Conservation (phyloP, 2,888 invertebrate genomes). For the Nebria salina region DNA sequence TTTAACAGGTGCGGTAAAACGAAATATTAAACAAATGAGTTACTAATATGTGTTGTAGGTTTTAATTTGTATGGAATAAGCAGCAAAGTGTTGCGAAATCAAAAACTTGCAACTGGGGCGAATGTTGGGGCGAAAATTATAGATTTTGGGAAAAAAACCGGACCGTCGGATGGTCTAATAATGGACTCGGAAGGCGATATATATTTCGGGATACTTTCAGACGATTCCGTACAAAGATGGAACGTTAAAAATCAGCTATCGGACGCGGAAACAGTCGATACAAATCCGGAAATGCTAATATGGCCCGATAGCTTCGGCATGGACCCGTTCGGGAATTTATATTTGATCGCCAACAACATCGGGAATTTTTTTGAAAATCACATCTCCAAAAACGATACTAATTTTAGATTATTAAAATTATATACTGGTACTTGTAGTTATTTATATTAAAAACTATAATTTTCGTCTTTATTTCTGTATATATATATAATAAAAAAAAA, state of each 20-base stretch:
- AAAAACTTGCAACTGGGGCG: conserved; percentile 58
- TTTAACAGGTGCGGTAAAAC: conserved; percentile 47
- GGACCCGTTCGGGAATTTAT: conserved; percentile 40
- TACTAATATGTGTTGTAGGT: conserved; percentile 41
- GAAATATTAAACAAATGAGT: too few relatives aligned
- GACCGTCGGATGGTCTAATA: conserved; percentile 75
- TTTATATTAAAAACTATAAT: conserved; percentile 28
- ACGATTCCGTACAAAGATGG: conserved; percentile 76
- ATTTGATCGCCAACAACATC: conserved; percentile 38
- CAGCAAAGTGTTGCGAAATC: conserved; percentile 69
- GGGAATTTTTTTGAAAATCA: conserved; percentile 27
- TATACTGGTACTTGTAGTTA: conserved; percentile 44
- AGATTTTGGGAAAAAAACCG: conserved; percentile 69
- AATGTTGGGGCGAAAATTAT: conserved; percentile 61
- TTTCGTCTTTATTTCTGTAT: not conserved
- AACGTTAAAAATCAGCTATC: conserved; percentile 69
- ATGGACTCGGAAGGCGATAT: conserved; percentile 74
- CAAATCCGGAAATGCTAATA: conserved; percentile 20
- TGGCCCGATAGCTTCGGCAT: conserved; percentile 42
- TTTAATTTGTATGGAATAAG: conserved; percentile 69
- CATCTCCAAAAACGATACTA: conserved; percentile 22
- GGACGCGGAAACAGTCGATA: conserved; percentile 56
- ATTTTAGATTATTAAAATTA: conserved; percentile 40
- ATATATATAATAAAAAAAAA: not conserved
- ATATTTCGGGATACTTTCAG: conserved; percentile 74